Conservation (phyloP, 2,888 invertebrate genomes). For the Pardosa pseudoannulata region DNA sequence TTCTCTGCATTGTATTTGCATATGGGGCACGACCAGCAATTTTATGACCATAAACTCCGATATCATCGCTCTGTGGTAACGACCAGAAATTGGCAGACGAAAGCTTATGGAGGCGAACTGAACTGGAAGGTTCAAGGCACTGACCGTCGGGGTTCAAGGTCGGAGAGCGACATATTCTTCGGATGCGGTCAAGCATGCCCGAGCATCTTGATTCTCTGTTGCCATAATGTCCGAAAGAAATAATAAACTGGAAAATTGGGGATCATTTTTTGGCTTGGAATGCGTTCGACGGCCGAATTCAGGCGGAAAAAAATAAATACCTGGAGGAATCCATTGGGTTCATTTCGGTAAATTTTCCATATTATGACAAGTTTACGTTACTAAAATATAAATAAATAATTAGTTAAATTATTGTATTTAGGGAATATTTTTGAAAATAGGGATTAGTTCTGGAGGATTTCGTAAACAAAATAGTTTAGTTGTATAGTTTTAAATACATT, state of each 20-base stretch:
- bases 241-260: constrained; percentile 1
- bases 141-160: constrained; percentile 1
- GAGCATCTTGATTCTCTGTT: neutral
- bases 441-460: too few species aligned
- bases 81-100: neutral
- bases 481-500: too few species aligned
- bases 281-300: neutral
- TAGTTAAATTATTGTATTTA: too few species aligned
- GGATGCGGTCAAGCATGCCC: neutral
- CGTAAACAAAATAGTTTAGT: too few species aligned
- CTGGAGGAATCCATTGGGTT: too few species aligned
- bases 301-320: neutral
- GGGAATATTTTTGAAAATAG: too few species aligned
- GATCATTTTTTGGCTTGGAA: neutral
- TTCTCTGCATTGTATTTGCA: too few species aligned
- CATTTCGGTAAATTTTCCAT: too few species aligned
- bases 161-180: neutral
- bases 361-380: too few species aligned
- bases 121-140: neutral
- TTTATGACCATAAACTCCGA: neutral
- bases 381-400: too few species aligned
- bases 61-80: neutral
- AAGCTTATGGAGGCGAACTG: neutral
- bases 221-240: neutral
- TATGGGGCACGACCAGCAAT: neutral